Evolutionary conservation across 2,888 invertebrate species (phyloP).

Genomic region (Eledona agricola): DNA sequence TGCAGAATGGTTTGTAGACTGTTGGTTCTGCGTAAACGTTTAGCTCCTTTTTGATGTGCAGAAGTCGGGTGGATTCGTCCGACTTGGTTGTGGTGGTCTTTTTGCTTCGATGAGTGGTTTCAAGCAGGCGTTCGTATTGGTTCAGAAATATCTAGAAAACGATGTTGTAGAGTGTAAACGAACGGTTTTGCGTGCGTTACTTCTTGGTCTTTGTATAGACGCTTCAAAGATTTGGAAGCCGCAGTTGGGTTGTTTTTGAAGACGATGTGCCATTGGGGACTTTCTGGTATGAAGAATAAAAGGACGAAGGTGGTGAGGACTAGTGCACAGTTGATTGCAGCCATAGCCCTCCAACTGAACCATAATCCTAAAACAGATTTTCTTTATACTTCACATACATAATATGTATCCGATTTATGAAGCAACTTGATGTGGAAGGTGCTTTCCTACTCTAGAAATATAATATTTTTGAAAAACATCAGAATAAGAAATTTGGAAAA

Average conservation of each 20-base stretch:
- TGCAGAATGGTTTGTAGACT: slow-evolving; percentile 65
- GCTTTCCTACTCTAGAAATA: too few species aligned
- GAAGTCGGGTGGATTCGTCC: not conserved
- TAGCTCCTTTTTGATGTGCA: slow-evolving; percentile 25
- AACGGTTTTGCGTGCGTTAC: too few species aligned
- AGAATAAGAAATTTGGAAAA: too few species aligned
- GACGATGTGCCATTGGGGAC: slow-evolving; percentile 67
- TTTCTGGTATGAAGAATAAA: slow-evolving; percentile 65
- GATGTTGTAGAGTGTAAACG: slow-evolving; percentile 39
- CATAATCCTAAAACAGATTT: slow-evolving; percentile 59
- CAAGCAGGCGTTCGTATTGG: slow-evolving; percentile 46
- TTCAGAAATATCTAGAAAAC: slow-evolving; percentile 45
- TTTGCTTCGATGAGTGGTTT: slow-evolving; percentile 32
- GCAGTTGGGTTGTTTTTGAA: slow-evolving; percentile 57
- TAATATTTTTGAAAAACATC: too few species aligned
- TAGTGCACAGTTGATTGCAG: slow-evolving; percentile 61
- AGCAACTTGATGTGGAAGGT: too few species aligned
- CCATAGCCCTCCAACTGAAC: slow-evolving; percentile 64
- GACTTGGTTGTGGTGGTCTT: slow-evolving; percentile 7
- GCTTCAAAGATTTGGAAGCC: slow-evolving; percentile 60
- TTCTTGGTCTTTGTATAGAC: slow-evolving; percentile 61
- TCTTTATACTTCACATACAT: too few species aligned
- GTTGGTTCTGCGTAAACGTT: slow-evolving; percentile 54
- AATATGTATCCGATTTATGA: too few species aligned
- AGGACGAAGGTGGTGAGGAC: slow-evolving; percentile 56